Base-by-base conservation (phyloP, 2,113 vertebrate species). In the Corydoras sp. region DNA sequence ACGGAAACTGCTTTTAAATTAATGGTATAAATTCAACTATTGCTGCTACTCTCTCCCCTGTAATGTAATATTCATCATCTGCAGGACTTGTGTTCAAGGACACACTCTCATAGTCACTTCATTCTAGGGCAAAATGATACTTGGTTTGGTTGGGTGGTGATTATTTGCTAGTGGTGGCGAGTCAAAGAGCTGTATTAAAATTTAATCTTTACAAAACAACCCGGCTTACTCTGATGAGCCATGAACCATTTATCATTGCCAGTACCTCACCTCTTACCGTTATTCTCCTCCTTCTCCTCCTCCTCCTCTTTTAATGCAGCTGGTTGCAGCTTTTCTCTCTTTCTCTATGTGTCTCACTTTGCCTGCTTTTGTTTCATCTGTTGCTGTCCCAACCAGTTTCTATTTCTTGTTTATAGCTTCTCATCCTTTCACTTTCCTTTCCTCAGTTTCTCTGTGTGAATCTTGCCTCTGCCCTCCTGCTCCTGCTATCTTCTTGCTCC, bases 121-220 rank as follows among this genome's bases (percentile, higher is more conserved):
- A 5, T 43, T 43, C 35, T 43, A 8, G 35, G 35, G 35, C 35
- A 43, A 43, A 43, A 43, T 4, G 83, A 88, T 86, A 84, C 79
- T 81, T 83, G 77, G 87, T 88, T 90, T 86, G 77, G 77, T 84
- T 82, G 78, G 77, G 56, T 71, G 78, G 79, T 87, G 85, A 87
- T 88, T 86, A 87, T 88, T 86, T 83, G 77, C 72, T 53, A 71
- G 76, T 76, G 65, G 80, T 83, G 76, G 75, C 75, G 82, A 86
- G 84, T 84, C 83, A 85, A 83, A 85, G 83, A 77, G 69, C 84
- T 84, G 83, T 84, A 89, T 90, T 89, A 86, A 88, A 90, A 89
- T 90, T 87, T 87, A 89, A 90, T 90, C 89, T 88, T 85, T 84
- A 83, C 88, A 88, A 85, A 83, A 81, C 83, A 88, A 88, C 86